Conservation (phyloP, 2,888 invertebrate species). For the Stratiomys singularior region DNA sequence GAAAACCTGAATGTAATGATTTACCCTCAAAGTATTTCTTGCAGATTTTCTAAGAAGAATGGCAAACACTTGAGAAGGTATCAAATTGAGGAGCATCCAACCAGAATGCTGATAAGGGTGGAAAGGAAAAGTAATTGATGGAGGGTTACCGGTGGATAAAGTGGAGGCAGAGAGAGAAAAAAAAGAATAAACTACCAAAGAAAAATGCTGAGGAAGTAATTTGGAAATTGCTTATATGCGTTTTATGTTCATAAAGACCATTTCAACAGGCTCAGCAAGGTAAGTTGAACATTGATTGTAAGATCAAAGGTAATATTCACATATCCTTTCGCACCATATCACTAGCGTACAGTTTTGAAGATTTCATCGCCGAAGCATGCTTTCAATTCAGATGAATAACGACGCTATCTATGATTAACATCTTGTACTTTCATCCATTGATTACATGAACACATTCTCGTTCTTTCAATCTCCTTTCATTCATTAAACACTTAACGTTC, state of each 20-base stretch:
- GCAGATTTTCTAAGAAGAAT: constrained; percentile 37
- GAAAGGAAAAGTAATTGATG: constrained; percentile 44
- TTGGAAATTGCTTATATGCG: constrained; percentile 51
- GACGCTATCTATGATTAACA: constrained; percentile 47
- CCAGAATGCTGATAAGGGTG: constrained; percentile 52
- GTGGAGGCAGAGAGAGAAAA: background rate
- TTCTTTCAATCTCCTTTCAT: constrained; percentile 27
- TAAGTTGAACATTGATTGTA: constrained; percentile 43
- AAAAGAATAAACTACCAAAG: constrained; percentile 16
- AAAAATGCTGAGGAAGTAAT: constrained; percentile 52
- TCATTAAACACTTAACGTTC: constrained; percentile 36
- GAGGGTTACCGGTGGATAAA: constrained; percentile 28
- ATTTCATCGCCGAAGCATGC: constrained; percentile 36
- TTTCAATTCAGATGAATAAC: constrained; percentile 42
- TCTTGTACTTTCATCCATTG: constrained; percentile 35
- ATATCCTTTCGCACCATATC: constrained; percentile 38
- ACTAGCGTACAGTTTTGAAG: constrained; percentile 5
- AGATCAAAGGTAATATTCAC: constrained; percentile 48
- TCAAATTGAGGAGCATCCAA: constrained; percentile 50
- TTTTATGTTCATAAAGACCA: constrained; percentile 48
- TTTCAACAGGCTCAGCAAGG: constrained; percentile 28
- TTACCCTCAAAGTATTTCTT: constrained; percentile 17
- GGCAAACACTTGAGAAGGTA: constrained; percentile 52
- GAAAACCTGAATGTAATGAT: constrained; percentile 35
- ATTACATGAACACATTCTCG: constrained; percentile 45